Evolutionary conservation across 1,140 invertebrate genomes (phyloP).

Genomic region (Palaemon carinicauda): DNA sequence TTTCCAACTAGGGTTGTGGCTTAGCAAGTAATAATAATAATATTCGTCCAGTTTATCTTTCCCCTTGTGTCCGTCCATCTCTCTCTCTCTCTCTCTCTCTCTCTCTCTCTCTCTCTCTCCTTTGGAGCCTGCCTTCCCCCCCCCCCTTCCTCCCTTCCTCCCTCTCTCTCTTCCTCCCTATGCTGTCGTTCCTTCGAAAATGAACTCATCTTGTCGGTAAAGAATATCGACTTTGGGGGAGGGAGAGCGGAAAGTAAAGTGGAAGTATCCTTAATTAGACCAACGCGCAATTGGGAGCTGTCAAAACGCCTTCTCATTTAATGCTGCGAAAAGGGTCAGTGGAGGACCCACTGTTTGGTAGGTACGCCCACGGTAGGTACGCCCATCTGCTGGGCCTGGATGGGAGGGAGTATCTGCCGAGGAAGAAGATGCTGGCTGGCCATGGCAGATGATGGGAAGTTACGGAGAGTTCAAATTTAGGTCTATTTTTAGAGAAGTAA

Average conservation of each 20-base stretch:
- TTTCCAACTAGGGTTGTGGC: no score
- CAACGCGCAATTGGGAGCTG: no score
- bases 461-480: not conserved
- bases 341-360: no score
- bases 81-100: slow-evolving; percentile 3
- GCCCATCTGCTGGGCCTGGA: not conserved
- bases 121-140: not conserved
- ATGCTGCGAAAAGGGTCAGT: no score
- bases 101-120: not conserved
- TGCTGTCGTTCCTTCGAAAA: not conserved
- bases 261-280: no score
- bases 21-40: no score
- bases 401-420: not conserved
- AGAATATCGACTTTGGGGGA: not conserved
- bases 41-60: no score
- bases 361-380: no score
- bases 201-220: not conserved
- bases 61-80: no score
- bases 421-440: no score
- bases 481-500: not conserved
- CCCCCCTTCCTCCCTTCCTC: not conserved
- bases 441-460: not conserved
- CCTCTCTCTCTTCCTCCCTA: not conserved
- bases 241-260: not conserved
- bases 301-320: no score